phyloP scores from a whole-genome alignment of 2,113 vertebrate species.

The Eurystomus gularis region DNA sequence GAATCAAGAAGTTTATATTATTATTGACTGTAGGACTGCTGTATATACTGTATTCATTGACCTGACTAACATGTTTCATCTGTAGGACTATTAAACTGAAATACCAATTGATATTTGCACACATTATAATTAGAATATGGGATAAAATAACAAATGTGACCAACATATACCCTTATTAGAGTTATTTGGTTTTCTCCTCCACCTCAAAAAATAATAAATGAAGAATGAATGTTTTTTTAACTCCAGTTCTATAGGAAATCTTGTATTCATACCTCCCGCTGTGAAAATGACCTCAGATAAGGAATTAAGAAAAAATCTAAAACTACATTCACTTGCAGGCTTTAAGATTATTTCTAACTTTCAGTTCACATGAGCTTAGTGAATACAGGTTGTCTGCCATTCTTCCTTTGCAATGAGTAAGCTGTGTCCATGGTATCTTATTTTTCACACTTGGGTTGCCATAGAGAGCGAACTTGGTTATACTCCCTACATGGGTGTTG shows the following conservation, averaged over 20 bases:
- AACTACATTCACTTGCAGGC: neutral
- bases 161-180: neutral
- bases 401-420: neutral
- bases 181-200: neutral
- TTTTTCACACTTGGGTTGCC: neutral
- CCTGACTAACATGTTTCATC: neutral
- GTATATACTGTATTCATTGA: neutral
- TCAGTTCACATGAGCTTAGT: neutral
- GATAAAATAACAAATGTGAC: neutral
- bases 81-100: neutral
- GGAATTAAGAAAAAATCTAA: neutral
- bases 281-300: neutral
- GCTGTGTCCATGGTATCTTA: accelerated
- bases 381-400: neutral
- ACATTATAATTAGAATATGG: neutral
- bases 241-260: neutral
- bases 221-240: neutral
- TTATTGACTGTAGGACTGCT: neutral
- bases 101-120: neutral
- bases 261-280: neutral
- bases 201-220: neutral
- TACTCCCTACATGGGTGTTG: neutral
- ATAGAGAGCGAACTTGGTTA: neutral
- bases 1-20: neutral
- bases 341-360: neutral